These are phyloP conservation scores for Cossypha heuglini DNA, from an alignment of 2,797 vertebrate species.

Conservation along the genomic window DNA sequence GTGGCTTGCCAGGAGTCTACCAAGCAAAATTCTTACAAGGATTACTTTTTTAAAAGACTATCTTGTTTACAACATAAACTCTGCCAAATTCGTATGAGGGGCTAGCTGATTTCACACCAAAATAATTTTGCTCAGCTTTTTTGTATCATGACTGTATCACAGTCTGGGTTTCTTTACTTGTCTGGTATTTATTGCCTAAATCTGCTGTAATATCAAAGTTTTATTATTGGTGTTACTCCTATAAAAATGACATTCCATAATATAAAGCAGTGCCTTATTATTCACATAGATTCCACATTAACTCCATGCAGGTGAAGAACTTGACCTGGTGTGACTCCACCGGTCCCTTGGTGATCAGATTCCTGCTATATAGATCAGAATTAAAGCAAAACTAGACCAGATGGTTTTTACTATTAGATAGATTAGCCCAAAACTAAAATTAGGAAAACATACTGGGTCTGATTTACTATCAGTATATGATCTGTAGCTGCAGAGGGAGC, in stretches of 20 bases:
- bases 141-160: background rate
- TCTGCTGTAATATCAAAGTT: conserved; percentile 24
- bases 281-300: conserved; percentile 7
- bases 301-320: conserved; percentile 55
- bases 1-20: background rate
- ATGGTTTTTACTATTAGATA: conserved; percentile 77
- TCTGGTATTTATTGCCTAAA: conserved; percentile 49
- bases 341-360: conserved; percentile 65
- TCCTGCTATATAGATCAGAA: conserved; percentile 74
- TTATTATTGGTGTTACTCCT: conserved; percentile 42
- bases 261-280: conserved; percentile 51
- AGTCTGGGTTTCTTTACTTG: background rate
- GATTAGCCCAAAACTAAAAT: conserved; percentile 72
- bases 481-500: conserved; percentile 60
- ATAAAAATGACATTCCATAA: conserved; percentile 18
- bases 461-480: conserved; percentile 75
- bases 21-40: background rate
- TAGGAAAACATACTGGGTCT: conserved; percentile 74
- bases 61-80: background rate
- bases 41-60: background rate
- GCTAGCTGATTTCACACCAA: background rate
- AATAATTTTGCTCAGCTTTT: background rate
- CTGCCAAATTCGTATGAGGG: background rate
- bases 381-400: conserved; percentile 74
- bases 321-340: conserved; percentile 69